A percentile compares a stretch with the other conserved stretches of the same genome.
Evolutionary conservation across 2,113 vertebrate genomes (phyloP).

Genomic region (Platichthys stellatus): DNA sequence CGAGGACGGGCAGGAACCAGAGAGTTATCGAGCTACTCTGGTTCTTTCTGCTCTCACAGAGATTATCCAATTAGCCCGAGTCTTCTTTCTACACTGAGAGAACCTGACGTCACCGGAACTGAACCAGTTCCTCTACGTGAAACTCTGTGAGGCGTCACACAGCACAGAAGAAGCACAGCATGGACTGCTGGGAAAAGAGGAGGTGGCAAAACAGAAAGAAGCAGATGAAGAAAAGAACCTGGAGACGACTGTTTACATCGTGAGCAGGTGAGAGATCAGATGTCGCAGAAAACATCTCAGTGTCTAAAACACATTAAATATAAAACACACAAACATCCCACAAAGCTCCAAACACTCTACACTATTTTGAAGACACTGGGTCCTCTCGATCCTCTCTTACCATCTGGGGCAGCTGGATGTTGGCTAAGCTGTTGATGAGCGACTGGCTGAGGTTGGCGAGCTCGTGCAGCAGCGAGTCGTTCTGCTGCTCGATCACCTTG

Average conservation of each 20-base stretch:
- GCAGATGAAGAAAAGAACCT: constrained; percentile 71
- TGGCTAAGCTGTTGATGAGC: constrained; percentile 96
- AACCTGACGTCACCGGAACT: constrained; percentile 39
- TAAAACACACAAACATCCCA: not conserved
- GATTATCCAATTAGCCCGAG: constrained; percentile 72
- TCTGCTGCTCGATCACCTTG: constrained; percentile 98
- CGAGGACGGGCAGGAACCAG: not conserved
- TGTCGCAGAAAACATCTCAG: not conserved
- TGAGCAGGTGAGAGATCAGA: constrained; percentile 2
- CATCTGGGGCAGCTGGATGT: constrained; percentile 99
- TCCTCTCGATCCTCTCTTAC: constrained; percentile 79
- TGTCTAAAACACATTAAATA: no score
- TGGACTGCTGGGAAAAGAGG: constrained; percentile 64
- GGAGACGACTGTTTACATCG: constrained; percentile 17
- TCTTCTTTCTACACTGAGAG: constrained; percentile 57
- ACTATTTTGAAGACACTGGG: no score
- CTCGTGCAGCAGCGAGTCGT: constrained; percentile 97
- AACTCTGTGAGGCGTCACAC: constrained; percentile 64
- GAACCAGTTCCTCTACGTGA: constrained; percentile 36
- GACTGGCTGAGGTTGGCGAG: constrained; percentile 98
- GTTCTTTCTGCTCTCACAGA: constrained; percentile 16
- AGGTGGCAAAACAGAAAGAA: constrained; percentile 77
- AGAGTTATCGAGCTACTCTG: constrained; percentile 59
- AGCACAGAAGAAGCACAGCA: constrained; percentile 73
- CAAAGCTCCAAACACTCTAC: not conserved